Percentiles rank a stretch among this genome's conserved stretches.
Evolutionary conservation across 2,113 vertebrate genomes (phyloP).

Genomic region (Tenebrosternarchus preto): DNA sequence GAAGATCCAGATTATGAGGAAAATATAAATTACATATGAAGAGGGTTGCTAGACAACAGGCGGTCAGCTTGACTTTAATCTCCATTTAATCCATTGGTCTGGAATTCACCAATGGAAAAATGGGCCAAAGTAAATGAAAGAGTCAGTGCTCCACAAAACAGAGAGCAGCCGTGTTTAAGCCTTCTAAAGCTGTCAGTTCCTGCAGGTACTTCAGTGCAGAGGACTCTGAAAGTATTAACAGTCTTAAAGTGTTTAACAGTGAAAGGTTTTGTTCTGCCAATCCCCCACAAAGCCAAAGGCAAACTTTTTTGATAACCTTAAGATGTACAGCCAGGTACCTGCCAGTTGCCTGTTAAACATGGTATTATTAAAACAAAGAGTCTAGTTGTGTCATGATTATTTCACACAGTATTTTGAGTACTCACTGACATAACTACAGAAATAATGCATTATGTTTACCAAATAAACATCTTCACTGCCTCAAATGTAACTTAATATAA

Average conservation of each 20-base stretch:
- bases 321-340: neutral
- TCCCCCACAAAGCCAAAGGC: neutral
- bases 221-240: neutral
- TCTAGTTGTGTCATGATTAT: neutral
- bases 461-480: no score
- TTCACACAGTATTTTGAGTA: neutral
- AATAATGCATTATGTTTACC: no score
- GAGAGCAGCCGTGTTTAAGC: neutral
- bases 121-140: constrained; percentile 32
- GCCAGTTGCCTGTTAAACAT: neutral
- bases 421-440: neutral
- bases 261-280: neutral
- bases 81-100: constrained; percentile 31
- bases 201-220: neutral
- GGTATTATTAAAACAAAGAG: neutral
- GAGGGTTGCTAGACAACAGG: constrained; percentile 4
- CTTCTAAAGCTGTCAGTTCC: neutral
- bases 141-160: constrained; percentile 15
- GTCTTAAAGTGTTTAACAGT: neutral
- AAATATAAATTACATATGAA: neutral
- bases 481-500: neutral
- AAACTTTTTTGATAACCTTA: neutral
- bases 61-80: constrained; percentile 36
- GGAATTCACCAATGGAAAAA: constrained; percentile 37
- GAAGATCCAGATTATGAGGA: neutral